These are phyloP conservation scores for Morone saxatilis DNA, from an alignment of 2,113 vertebrate genomes.

Conservation along the genomic window DNA sequence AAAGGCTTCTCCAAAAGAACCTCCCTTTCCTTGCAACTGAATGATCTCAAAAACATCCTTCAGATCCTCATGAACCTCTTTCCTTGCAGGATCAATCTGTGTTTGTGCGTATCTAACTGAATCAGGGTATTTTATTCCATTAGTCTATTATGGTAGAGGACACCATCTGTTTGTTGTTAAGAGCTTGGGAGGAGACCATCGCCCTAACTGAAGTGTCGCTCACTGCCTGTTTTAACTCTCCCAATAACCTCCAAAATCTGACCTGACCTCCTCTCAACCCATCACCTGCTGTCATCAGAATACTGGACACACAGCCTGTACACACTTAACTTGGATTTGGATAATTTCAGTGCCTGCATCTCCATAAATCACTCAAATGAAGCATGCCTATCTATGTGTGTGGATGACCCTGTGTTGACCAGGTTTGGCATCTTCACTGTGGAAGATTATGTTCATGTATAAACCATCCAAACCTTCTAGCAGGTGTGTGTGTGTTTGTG, in stretches of 20 bases:
- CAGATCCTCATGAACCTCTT: conserved; percentile 51
- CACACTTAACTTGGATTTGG: conserved; percentile 26
- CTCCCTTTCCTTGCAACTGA: conserved; percentile 43
- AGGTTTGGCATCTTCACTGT: conserved; percentile 41
- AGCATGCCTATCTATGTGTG: conserved; percentile 37
- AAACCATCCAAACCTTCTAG: conserved; percentile 52
- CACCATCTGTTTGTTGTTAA: conserved; percentile 79
- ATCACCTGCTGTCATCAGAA: conserved; percentile 64
- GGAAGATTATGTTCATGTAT: conserved; percentile 59
- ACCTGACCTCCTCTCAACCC: conserved; percentile 60
- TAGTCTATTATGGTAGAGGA: conserved; percentile 58
- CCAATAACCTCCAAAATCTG: conserved; percentile 59
- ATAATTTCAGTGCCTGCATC: conserved; percentile 21
- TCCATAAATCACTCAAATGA: conserved; percentile 65
- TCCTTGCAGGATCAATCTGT: conserved; percentile 50
- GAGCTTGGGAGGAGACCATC: conserved; percentile 63
- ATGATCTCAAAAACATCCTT: conserved; percentile 57
- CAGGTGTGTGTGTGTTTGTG: neutral
- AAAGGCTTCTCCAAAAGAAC: conserved; percentile 31
- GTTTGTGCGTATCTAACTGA: conserved; percentile 56
- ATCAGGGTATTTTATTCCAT: conserved; percentile 60
- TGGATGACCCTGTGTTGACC: conserved; percentile 51
- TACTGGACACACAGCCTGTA: conserved; percentile 50
- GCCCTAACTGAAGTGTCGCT: conserved; percentile 51
- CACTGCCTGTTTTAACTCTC: conserved; percentile 65